A percentile compares a stretch with the other conserved stretches of the same genome.
These are phyloP conservation scores for Merops nubicus DNA, from an alignment of 2,113 vertebrate genomes.

Conservation along the genomic window DNA sequence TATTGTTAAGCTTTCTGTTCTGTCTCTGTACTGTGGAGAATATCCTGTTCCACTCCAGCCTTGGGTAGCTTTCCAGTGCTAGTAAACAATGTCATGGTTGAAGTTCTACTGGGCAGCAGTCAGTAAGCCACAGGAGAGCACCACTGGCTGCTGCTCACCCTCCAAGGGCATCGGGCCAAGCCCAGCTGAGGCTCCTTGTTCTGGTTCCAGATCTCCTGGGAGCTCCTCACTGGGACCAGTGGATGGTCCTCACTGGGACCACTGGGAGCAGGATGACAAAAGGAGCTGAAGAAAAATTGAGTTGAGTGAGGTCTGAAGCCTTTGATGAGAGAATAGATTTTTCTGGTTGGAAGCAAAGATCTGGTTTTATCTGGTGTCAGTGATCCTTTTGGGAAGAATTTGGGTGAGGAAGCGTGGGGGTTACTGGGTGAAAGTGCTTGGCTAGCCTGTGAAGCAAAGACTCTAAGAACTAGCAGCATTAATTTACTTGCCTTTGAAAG, in stretches of 20 bases:
- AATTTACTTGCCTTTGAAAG: background rate
- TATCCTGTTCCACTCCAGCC: background rate
- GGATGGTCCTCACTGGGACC: too few species aligned
- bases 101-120: background rate
- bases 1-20: background rate
- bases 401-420: too few species aligned
- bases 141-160: rapidly evolving
- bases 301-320: background rate
- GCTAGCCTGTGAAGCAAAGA: background rate
- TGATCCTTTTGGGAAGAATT: background rate
- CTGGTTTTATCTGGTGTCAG: background rate
- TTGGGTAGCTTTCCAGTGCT: background rate
- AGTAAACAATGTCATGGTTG: background rate
- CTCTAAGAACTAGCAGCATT: background rate
- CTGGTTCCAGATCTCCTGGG: background rate
- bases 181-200: background rate
- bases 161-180: background rate
- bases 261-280: too few species aligned
- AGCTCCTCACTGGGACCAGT: too few species aligned
- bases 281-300: background rate
- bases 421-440: background rate
- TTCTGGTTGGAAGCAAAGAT: background rate
- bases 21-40: background rate
- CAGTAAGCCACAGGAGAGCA: background rate
- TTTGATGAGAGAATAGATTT: background rate